Evolutionary conservation across 1,140 invertebrate species (phyloP).

Genomic region (Tetranychus cinnabarinus): DNA sequence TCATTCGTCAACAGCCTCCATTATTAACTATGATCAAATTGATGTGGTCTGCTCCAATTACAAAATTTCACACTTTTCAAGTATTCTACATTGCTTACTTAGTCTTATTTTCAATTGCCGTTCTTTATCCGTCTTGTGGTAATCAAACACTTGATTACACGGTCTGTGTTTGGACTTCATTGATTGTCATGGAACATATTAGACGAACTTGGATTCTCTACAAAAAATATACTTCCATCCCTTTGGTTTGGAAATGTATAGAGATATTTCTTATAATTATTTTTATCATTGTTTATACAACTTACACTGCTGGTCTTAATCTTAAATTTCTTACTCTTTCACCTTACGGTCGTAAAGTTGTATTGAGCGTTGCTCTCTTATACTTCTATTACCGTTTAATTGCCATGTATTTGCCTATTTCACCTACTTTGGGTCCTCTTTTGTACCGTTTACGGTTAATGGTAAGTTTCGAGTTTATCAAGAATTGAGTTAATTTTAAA

Average conservation of each 20-base stretch:
- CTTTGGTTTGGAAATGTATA: constrained; percentile 12
- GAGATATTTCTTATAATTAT: constrained; percentile 13
- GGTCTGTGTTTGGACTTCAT: constrained; percentile 20
- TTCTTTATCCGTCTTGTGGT: constrained; percentile 23
- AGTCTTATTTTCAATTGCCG: constrained; percentile 20
- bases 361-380: constrained; percentile 17
- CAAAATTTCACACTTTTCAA: constrained; percentile 19
- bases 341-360: constrained; percentile 13
- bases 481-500: constrained; percentile 2
- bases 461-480: constrained; percentile 10
- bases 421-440: constrained; percentile 23
- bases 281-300: constrained; percentile 10
- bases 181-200: constrained; percentile 6
- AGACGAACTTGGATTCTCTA: constrained; percentile 3
- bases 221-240: constrained; percentile 13
- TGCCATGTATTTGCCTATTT: constrained; percentile 22
- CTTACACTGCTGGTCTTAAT: constrained; percentile 6
- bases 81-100: constrained; percentile 23
- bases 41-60: constrained; percentile 18
- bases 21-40: constrained; percentile 16
- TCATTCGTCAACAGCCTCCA: constrained; percentile 10
- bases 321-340: constrained; percentile 2
- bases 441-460: constrained; percentile 23
- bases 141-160: constrained; percentile 18
- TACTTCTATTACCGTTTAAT: constrained; percentile 25